Evolutionary conservation across 2,113 vertebrate species (phyloP).

Genomic region (Pycnonotus jocosus): DNA sequence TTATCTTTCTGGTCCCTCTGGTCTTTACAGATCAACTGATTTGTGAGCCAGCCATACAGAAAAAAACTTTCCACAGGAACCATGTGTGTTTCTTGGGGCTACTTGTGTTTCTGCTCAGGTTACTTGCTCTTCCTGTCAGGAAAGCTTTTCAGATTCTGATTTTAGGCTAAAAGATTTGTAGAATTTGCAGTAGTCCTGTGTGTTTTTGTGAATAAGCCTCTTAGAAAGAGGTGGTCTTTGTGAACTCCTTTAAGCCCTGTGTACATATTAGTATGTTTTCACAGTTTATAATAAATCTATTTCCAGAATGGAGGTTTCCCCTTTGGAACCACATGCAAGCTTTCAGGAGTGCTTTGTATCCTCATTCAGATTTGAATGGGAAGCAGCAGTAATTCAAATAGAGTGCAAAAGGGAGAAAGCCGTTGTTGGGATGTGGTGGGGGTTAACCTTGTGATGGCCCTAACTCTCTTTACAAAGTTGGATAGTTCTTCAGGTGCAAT

Average conservation of each 20-base stretch:
- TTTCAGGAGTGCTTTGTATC: background rate
- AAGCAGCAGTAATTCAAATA: background rate
- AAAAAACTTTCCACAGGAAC: background rate
- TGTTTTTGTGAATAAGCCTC: background rate
- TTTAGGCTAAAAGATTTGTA: background rate
- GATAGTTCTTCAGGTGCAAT: constrained; percentile 37
- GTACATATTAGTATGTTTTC: background rate
- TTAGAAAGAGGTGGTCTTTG: background rate
- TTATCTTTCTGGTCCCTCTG: background rate
- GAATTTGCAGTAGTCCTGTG: background rate
- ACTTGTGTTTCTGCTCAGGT: background rate
- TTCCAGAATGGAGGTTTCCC: background rate
- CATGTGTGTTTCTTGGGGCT: background rate
- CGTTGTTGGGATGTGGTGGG: background rate
- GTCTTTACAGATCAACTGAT: background rate
- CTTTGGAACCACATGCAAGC: background rate
- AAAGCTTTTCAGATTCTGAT: background rate
- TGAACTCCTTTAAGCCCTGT: background rate
- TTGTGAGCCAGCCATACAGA: background rate
- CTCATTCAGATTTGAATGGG: background rate
- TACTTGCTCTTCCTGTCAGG: background rate
- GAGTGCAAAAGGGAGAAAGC: background rate
- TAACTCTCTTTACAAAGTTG: background rate
- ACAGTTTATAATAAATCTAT: background rate
- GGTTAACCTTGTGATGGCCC: background rate